Base-by-base conservation (phyloP, 1,140 invertebrate species). In the Tetragnatha versicolor region DNA sequence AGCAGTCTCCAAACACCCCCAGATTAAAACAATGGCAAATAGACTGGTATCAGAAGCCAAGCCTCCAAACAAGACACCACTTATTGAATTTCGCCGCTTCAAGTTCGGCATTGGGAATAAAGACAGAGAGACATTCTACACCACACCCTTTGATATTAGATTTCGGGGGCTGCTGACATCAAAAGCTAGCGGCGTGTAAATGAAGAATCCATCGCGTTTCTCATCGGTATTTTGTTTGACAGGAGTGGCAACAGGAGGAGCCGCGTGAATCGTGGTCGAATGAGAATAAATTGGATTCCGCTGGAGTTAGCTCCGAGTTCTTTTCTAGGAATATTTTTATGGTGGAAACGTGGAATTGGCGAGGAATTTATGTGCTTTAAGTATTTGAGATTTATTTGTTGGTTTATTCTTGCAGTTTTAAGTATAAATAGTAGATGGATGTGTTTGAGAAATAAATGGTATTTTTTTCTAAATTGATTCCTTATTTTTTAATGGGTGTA, bases 71-170 rank as follows among this genome's bases (percentile, higher is more conserved):
- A 58, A 58, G 55, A 20, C 55, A 58, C 55, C 55, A 33, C 55
- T 33, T 58, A 58, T 58, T 58, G 55, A 58, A 58, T 58, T 58
- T n/a, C n/a, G n/a, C 55, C 35, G n/a, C 55, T 33, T n/a, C 29
- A 17, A 5, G 27, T 14, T 58, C 35, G 31, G 29, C 55, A 31
- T 31, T 58, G 4, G 27, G n/a, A 9, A 33, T 31, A 31, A 58
- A 33, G 17, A 7, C n/a, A 58, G 29, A 6, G 55, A 58, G 29
- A n/a, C 14, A 35, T 58, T 58, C 20, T 14, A 17, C 55, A 33
- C 39, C 39, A n/a, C n/a, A 10, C 17, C 31, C 55, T 20, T n/a
- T 2, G 4, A 35, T 5, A 33, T 31, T 31, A 7, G 3, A 33
- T 3, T 2, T 33, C 17, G 2, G 10, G 17, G 31, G 55, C 55